Evolutionary conservation across 2,797 vertebrate species (phyloP), one percentile per base, ranked within the genome.

Genomic region (Clarias pachynema): DNA sequence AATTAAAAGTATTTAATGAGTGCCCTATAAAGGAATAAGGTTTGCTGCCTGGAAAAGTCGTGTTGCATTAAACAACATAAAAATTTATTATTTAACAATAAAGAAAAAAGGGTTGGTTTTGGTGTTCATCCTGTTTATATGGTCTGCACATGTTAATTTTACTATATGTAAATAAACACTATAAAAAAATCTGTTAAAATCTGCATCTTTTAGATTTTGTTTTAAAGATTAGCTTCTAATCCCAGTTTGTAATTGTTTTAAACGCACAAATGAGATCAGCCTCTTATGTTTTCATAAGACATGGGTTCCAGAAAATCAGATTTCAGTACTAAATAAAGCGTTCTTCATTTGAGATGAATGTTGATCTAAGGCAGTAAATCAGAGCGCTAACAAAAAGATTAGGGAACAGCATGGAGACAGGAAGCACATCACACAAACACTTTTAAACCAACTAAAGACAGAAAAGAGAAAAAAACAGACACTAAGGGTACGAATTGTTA

Each of bases 401-500:
- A n/a, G 72, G 7, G 44, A 29, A 26, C n/a, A 18, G 49, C 14
- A 12, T 9, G 26, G 49, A 56, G n/a, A 77, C 53, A 73, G 16
- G 70, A 16, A 34, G 34, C 22, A 34, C 56, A 77, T 12, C 16
- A 57, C 16, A 31, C 0, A 34, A 34, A 44, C 22, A 44, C 4
- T 1, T 34, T 44, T 24, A 44, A 82, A 57, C 49, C 56, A 79
- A 56, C 79, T 53, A 44, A 82, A n/a, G 40, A 49, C 12, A 49
- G 14, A 77, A 57, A 26, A 74, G 24, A 29, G n/a, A 56, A 60
- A 69, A 74, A 59, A n/a, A 56, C 56, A 75, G 53, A 57, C 26
- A 15, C 20, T 18, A 75, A 65, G 16, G 88, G 88, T 49, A 80
- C 81, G 81, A 84, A 93, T 90, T 9, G 91, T 96, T 96, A 96